Evolutionary conservation across 2,113 vertebrate genomes (phyloP).

Genomic region (Psittacula cyanocephala): DNA sequence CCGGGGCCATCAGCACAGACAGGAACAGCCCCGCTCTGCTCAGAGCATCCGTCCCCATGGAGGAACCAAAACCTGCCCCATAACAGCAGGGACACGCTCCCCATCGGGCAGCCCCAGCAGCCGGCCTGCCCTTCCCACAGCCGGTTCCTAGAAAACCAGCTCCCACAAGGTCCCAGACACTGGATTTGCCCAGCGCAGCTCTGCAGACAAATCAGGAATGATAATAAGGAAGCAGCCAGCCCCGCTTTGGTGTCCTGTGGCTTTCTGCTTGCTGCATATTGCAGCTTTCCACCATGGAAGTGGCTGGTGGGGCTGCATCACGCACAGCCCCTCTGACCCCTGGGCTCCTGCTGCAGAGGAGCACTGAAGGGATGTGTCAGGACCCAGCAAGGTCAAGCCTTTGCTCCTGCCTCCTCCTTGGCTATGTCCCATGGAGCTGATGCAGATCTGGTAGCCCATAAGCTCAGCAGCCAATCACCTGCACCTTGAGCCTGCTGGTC

Average conservation of each 20-base stretch:
- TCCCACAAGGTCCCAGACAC: neutral
- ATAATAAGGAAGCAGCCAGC: neutral
- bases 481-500: neutral
- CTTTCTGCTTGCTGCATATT: neutral
- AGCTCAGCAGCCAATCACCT: neutral
- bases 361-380: neutral
- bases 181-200: neutral
- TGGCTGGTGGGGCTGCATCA: neutral
- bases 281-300: rapidly evolving
- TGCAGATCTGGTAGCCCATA: neutral
- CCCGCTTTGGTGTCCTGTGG: neutral
- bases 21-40: neutral
- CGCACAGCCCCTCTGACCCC: neutral
- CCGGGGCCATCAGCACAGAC: neutral
- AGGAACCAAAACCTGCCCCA: neutral
- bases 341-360: neutral
- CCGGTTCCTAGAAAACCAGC: conserved; percentile 19
- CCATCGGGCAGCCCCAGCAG: neutral
- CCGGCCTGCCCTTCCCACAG: neutral
- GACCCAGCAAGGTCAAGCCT: neutral
- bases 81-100: neutral
- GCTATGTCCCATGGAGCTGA: rapidly evolving
- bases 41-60: rapidly evolving
- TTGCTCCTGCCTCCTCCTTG: neutral
- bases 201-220: neutral